Evolutionary conservation across 2,113 vertebrate species (phyloP), one percentile per base, ranked within the genome.

Genomic region (Amphilophus citrinellus): DNA sequence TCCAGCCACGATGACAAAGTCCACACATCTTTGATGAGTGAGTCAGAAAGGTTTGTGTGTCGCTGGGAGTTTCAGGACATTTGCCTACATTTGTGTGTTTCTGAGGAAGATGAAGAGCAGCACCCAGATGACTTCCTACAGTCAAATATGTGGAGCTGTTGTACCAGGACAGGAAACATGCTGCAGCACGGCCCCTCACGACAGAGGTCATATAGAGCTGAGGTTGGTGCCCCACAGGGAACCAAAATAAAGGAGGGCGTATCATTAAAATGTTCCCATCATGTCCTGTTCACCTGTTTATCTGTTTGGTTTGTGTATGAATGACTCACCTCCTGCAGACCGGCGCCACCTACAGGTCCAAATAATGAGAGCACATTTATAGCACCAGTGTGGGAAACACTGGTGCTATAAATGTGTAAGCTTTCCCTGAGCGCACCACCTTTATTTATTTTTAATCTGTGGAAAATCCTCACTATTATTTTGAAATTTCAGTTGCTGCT

Each of bases 191-290:
- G 24, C 44, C 30, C 0, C 9, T 71, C 9, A 44, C 30, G 24
- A 50, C 66, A 11, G 44, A 7, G 24, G 4, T 71, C 0, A 2
- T 50, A 18, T 20, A 13, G 30, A 50, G 66, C 0, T 50, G 42
- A 71, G 18, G 66, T 27, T 27, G 27, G 27, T 66, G 39, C 14
- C 62, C 62, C 37, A n/a, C 18, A n/a, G 60, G 20, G 20, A 8
- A 22, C 0, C 62, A 65, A 14, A 65, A 2, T 65, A 37, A 39
- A 65, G 10, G 7, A 8, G 0, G 62, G 22, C 14, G n/a, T 15
- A 14, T 39, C 37, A 39, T 39, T 42, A 15, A 50, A 50, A 50
- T 50, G 47, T 18, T 53, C 50, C 50, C 9, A 10, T 39, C 37
- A 39, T 8, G 37, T 47, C 4, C 11, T 5, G 44, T 47, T 47